Base-by-base conservation (phyloP, 2,888 invertebrate species). In the Sesia apiformis region DNA sequence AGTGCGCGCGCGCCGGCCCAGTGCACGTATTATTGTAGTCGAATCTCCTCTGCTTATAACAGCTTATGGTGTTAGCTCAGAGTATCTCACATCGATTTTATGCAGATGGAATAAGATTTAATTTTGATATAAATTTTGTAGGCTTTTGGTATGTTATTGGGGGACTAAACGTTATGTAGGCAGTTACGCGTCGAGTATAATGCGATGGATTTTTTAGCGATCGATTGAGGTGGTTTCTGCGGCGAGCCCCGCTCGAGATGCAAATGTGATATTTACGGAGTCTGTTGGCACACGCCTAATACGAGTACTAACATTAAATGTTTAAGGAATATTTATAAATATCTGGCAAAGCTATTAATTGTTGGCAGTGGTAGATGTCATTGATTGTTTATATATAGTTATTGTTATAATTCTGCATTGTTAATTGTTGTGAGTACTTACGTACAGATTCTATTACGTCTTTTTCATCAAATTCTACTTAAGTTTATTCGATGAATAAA, bases 21-120 rank as follows among this genome's bases (percentile, higher is more conserved):
- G 80, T 86, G 88, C 87, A 86, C 86, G 86, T 86, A 87, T 87
- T 88, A 88, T 88, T 87, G 88, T 85, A 84, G 82, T 81, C 79
- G 77, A 79, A 79, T 79, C 84, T 81, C 66, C 65, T 63, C 65
- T 65, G 66, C 65, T 65, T 66, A 72, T 63, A 83, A 82, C 69
- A 73, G 67, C 84, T 71, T 84, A 85, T 70, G 69, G 69, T 39
- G 63, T 64, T 65, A 58, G 8, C 8, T 46, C 23, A n/a, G 46
- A n/a, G 42, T 52, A 51, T 57, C 56, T 56, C 56, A 58, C 61
- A 57, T 60, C 56, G 59, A 51, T 70, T 72, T 70, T 72, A 66
- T 57, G 52, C 39, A 55, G 4, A 57, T 52, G 56, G 3, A 39
- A 56, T 68, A 78, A 64, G 69, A 63, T 56, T 68, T 60, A 74